Evolutionary conservation across 2,888 invertebrate genomes (phyloP).

Genomic region (Escarpia spicata): DNA sequence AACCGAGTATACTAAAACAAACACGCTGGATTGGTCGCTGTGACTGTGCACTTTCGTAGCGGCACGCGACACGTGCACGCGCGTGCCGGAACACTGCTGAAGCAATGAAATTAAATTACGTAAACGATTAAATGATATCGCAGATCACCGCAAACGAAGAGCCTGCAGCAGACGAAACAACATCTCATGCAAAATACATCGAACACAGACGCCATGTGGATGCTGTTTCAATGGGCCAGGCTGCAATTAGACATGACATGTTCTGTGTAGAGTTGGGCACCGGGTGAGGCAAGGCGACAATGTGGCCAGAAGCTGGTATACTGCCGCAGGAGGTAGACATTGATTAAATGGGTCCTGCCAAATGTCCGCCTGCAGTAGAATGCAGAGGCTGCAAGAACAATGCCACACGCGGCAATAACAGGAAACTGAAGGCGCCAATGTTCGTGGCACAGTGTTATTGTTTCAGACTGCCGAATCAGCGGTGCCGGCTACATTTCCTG

Average conservation of each 20-base stretch:
- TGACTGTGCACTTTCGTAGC: neutral
- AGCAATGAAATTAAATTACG: neutral
- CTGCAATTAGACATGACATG: conserved; percentile 6
- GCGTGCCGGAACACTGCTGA: neutral
- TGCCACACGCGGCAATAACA: neutral
- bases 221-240: neutral
- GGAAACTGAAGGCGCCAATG: neutral
- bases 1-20: neutral
- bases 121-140: neutral
- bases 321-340: neutral
- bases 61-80: neutral
- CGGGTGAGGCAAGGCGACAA: neutral
- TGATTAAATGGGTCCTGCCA: neutral
- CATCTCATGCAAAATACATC: conserved; percentile 10
- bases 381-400: neutral
- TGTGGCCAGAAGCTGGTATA: neutral
- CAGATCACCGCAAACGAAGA: neutral
- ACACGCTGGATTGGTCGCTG: neutral
- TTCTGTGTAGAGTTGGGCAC: neutral
- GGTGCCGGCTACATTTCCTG: neutral
- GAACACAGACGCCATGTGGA: neutral
- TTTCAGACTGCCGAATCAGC: neutral
- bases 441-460: neutral
- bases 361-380: neutral
- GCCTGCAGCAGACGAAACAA: neutral